Conservation (phyloP, 2,888 invertebrate genomes). For the Dendrolimus houi region DNA sequence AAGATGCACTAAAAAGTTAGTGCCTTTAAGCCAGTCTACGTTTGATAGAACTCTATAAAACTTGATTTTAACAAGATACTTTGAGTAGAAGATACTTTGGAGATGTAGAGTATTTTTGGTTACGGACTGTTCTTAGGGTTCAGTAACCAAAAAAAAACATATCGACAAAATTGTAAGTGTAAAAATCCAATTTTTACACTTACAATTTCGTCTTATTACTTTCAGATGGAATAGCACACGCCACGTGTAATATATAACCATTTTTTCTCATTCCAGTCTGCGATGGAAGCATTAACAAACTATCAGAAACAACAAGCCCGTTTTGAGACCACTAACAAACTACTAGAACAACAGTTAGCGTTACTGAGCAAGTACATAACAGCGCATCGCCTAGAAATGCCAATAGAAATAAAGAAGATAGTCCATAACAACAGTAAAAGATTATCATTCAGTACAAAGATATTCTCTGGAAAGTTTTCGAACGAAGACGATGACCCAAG, state of each 20-base stretch:
- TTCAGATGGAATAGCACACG: neutral
- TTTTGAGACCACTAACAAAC: conserved; percentile 83
- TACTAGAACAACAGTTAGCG: conserved; percentile 84
- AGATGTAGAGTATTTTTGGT: too few species aligned
- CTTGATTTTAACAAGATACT: too few species aligned
- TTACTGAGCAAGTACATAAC: conserved; percentile 85
- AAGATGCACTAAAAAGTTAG: too few species aligned
- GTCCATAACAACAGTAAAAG: conserved; percentile 77
- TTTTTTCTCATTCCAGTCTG: conserved; percentile 60
- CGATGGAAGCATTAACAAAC: conserved; percentile 80
- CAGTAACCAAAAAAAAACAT: too few species aligned
- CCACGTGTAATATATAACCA: neutral
- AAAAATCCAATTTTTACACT: too few species aligned
- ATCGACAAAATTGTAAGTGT: too few species aligned
- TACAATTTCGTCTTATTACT: too few species aligned
- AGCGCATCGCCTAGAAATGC: conserved; percentile 80
- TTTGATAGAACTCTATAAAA: too few species aligned
- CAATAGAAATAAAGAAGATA: conserved; percentile 84
- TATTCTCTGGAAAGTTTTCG: conserved; percentile 54
- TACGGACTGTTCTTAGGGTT: too few species aligned
- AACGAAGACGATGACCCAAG: conserved; percentile 52
- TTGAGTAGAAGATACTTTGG: too few species aligned
- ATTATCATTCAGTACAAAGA: conserved; percentile 58
- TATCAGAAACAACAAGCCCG: conserved; percentile 79
- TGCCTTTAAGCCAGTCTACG: too few species aligned